Evolutionary conservation across 2,888 invertebrate genomes (phyloP).

Genomic region (Deilephila elpenor): DNA sequence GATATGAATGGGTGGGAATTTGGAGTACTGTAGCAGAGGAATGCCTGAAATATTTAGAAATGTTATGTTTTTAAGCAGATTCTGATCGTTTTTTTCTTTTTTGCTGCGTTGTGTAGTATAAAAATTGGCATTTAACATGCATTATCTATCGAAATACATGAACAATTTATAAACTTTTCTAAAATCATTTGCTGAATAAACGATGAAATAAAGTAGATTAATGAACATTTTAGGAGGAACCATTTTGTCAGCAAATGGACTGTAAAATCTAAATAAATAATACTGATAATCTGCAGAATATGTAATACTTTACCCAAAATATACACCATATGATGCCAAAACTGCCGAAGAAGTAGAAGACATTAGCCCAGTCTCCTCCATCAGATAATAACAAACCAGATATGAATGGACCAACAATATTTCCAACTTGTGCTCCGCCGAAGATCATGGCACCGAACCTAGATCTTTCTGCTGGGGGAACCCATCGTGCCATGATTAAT

Average conservation of each 20-base stretch:
- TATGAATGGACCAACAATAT: constrained; percentile 79
- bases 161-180: too few relatives aligned
- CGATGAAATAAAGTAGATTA: too few relatives aligned
- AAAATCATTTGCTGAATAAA: too few relatives aligned
- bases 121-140: too few relatives aligned
- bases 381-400: constrained; percentile 75
- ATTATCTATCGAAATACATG: too few relatives aligned
- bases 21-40: constrained; percentile 80
- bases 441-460: constrained; percentile 85
- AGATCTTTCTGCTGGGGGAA: constrained; percentile 83
- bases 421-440: constrained; percentile 84
- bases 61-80: background rate
- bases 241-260: too few relatives aligned
- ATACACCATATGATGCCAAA: constrained; percentile 82
- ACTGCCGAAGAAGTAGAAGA: constrained; percentile 84
- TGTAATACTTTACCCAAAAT: constrained; percentile 67
- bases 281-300: too few relatives aligned
- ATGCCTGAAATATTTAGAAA: constrained; percentile 49
- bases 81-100: too few relatives aligned
- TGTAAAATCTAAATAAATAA: too few relatives aligned
- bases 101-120: too few relatives aligned
- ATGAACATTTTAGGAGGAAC: too few relatives aligned
- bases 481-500: constrained; percentile 85
- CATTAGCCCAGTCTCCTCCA: constrained; percentile 82
- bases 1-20: constrained; percentile 82